phyloP scores from a whole-genome alignment of 2,113 vertebrate species.

The Larimichthys polyactis region DNA sequence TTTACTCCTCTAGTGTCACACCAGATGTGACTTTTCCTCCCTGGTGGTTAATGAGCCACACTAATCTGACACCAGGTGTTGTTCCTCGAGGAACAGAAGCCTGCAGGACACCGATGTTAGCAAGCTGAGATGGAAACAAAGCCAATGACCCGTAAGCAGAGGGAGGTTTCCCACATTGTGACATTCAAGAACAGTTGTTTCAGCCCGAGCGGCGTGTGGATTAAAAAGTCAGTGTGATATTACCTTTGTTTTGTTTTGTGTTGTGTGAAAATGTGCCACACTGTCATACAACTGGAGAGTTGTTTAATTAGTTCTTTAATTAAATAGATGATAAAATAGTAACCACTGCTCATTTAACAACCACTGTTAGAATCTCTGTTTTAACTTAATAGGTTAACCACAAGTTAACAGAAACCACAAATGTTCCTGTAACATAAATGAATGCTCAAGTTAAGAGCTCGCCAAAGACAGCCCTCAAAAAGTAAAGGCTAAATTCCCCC shows the following conservation, averaged over 20 bases:
- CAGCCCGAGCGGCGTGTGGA: background rate
- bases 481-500: too few relatives aligned
- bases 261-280: background rate
- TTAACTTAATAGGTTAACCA: too few relatives aligned
- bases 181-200: background rate
- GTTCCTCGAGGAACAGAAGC: constrained; percentile 11
- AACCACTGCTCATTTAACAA: too few relatives aligned
- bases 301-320: background rate
- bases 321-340: background rate
- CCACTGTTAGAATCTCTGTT: too few relatives aligned
- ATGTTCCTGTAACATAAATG: background rate
- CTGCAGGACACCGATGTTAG: background rate
- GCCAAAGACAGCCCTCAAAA: background rate
- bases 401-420: too few relatives aligned
- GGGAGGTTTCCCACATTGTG: background rate
- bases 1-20: background rate
- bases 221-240: too few relatives aligned
- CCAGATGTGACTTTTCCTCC: constrained; percentile 20
- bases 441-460: too few relatives aligned
- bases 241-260: background rate
- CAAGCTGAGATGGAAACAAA: constrained; percentile 7
- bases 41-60: constrained; percentile 36
- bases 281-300: background rate
- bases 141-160: constrained; percentile 2
- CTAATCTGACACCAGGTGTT: constrained; percentile 39